Conservation (phyloP, 2,113 vertebrate species). For the Antechinus stuartii region DNA sequence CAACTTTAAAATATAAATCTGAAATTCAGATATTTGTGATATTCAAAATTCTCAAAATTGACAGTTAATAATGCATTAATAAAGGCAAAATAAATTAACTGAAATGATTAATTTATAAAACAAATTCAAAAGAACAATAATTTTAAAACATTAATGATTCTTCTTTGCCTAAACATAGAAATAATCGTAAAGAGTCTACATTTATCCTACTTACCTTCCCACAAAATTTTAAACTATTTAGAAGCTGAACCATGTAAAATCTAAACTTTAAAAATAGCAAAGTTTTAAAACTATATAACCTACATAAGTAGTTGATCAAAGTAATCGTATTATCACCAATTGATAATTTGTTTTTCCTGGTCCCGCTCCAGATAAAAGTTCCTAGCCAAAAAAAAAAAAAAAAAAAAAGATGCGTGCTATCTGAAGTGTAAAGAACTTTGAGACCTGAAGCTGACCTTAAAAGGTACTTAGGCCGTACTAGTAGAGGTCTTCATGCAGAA, state of each 20-base stretch:
- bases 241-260: not conserved
- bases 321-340: not conserved
- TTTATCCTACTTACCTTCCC: not conserved
- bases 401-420: not conserved
- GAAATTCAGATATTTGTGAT: slow-evolving; percentile 42
- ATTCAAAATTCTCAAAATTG: not conserved
- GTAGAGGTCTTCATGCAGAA: not conserved
- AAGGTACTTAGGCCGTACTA: not conserved
- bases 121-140: not conserved
- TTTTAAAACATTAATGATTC: not conserved
- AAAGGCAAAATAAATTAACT: not conserved
- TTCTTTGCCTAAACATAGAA: slow-evolving; percentile 13
- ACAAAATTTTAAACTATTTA: not conserved
- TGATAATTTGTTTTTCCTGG: not conserved
- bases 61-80: slow-evolving; percentile 22
- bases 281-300: not conserved
- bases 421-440: not conserved
- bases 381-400: not conserved
- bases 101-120: slow-evolving; percentile 25
- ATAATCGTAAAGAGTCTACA: not conserved
- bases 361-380: not conserved
- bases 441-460: not conserved
- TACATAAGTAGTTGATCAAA: not conserved
- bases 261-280: not conserved
- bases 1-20: not conserved